Conservation (phyloP, 2,797 vertebrate species). For the Smutsia temminckii region DNA sequence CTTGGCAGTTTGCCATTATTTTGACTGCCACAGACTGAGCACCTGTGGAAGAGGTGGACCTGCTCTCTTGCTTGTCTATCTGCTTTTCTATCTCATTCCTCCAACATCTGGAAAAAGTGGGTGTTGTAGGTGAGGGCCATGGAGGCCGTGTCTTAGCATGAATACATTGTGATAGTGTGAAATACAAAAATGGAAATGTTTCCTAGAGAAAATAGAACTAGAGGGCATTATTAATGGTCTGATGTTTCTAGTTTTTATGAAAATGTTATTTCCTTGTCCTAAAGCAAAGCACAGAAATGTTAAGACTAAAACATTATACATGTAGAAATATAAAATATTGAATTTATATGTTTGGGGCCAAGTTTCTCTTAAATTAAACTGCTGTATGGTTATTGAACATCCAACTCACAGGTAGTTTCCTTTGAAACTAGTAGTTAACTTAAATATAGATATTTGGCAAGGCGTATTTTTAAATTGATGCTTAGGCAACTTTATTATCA, state of each 20-base stretch:
- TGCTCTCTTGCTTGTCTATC: neutral
- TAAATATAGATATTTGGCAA: neutral
- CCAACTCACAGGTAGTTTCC: neutral
- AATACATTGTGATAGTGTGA: no score
- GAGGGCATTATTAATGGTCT: neutral
- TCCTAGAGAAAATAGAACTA: neutral
- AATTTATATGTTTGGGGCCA: neutral
- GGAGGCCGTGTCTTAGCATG: neutral
- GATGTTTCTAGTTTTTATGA: neutral
- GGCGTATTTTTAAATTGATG: neutral
- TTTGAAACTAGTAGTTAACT: neutral
- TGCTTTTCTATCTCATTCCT: neutral
- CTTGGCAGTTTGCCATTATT: neutral
- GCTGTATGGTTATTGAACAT: neutral
- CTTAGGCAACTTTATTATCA: neutral
- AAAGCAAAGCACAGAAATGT: neutral
- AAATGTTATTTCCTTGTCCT: neutral
- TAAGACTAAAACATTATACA: neutral
- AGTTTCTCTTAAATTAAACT: neutral
- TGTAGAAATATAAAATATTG: neutral
- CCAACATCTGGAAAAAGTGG: neutral
- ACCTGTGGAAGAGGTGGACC: neutral
- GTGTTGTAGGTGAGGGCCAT: neutral
- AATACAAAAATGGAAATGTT: neutral
- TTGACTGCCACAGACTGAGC: neutral